Evolutionary conservation across 2,888 invertebrate genomes (phyloP), one percentile per base, ranked within the genome.

Genomic region (Scotopteryx bipunctaria): DNA sequence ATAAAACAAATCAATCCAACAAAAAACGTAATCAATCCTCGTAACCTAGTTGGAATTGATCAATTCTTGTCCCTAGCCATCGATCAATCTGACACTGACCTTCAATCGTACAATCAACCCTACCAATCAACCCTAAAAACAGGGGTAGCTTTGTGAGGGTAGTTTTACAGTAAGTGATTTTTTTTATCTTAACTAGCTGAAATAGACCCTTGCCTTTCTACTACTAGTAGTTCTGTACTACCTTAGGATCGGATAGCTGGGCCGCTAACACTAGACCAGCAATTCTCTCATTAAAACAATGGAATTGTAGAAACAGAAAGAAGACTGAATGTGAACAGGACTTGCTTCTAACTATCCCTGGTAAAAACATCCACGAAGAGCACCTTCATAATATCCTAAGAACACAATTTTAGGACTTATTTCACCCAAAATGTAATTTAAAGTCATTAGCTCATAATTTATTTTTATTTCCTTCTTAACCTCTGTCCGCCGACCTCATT

Each of bases 1-100:
- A 27, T 27, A 17, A 21, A 27, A 44, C 17, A 35, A 35, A 42
- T 21, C 41, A 42, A 42, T 33, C 3, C 16, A 16, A 8, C 33
- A 44, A 35, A 35, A 36, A 36, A 17, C 31, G 27, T 9, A 37
- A 31, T 37, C 16, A 47, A 40, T 17, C 35, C 35, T 35, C 9
- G 9, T n/a, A 21, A 14, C 14, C 21, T 37, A 16, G 29, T 31
- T 19, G 3, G 16, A 47, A 38, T 40, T 32, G 40, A 47, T 40
- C 38, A 47, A 13, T 33, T 47, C 9, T 6, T 2, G 8, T 43
- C 16, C 38, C 29, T n/a, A 14, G 9, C 40, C 21, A 42, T 35
- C 41, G 48, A 48, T 48, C 47, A 48, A 48, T 35, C 36, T 16
- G 14, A 42, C 16, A 6, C n/a, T 21, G 41, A 35, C 48, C 48